Percentiles rank a stretch among this genome's conserved stretches.
Conservation (phyloP, 2,797 vertebrate species). For the Betta splendens region DNA sequence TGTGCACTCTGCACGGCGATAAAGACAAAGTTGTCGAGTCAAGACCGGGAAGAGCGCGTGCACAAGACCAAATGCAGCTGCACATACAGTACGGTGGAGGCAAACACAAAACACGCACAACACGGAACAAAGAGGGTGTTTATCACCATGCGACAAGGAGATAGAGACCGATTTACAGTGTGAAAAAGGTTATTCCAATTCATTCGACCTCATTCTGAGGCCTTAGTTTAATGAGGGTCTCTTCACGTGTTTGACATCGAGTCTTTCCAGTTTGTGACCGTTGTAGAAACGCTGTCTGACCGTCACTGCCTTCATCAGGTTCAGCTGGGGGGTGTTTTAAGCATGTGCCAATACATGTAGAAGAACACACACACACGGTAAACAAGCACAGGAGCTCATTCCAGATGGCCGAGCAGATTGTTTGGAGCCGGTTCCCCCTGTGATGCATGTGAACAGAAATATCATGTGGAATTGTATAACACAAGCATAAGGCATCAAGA, state of each 20-base stretch:
- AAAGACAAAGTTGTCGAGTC: conserved; percentile 33
- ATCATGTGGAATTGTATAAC: conserved; percentile 35
- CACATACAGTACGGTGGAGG: not conserved
- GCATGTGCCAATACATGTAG: conserved; percentile 38
- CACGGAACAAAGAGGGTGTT: conserved; percentile 15
- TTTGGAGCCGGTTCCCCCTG: conserved; percentile 60
- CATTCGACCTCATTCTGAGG: no score
- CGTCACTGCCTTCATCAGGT: no score
- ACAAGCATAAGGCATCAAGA: conserved; percentile 7
- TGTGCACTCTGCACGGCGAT: conserved; percentile 46
- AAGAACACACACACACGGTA: conserved; percentile 44
- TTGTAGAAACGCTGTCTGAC: no score
- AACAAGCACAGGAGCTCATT: conserved; percentile 43
- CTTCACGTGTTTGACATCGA: no score
- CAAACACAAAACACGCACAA: not conserved
- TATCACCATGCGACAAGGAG: no score
- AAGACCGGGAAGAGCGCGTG: not conserved
- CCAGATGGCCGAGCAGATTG: conserved; percentile 70
- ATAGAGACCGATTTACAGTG: no score
- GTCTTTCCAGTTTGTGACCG: no score
- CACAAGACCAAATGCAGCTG: conserved; percentile 15
- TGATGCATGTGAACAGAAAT: conserved; percentile 52
- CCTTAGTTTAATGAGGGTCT: conserved; percentile 50
- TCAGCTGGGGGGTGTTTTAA: conserved; percentile 38
- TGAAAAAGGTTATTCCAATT: no score